phyloP scores from a whole-genome alignment of 2,888 invertebrate species.

The Acrobasis repandana region DNA sequence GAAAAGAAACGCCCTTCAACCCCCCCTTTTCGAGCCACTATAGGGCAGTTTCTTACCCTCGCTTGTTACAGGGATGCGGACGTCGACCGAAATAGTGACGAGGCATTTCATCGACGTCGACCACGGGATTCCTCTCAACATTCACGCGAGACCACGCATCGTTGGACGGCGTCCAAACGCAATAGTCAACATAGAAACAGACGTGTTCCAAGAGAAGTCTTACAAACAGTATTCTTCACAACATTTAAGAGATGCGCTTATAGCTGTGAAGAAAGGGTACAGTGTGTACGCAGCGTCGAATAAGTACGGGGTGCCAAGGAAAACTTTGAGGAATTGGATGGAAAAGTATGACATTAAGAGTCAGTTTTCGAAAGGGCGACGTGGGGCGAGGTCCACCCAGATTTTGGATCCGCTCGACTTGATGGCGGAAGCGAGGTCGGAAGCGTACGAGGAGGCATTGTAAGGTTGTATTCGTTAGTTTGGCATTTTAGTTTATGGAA shows the following conservation, averaged over 20 bases:
- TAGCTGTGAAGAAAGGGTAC: slow-evolving; percentile 78
- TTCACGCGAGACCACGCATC: slow-evolving; percentile 71
- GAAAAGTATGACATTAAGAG: slow-evolving; percentile 82
- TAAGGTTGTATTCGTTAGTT: slow-evolving; percentile 11
- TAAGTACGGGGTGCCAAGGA: slow-evolving; percentile 80
- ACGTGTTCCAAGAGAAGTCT: slow-evolving; percentile 77
- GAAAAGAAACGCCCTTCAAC: slow-evolving; percentile 73
- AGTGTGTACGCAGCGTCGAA: slow-evolving; percentile 83
- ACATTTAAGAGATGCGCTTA: slow-evolving; percentile 73
- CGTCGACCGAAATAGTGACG: slow-evolving; percentile 76
- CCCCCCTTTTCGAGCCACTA: slow-evolving; percentile 37
- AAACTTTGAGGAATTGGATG: slow-evolving; percentile 83
- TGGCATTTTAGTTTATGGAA: background rate
- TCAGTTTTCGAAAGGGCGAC: slow-evolving; percentile 76
- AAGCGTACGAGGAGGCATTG: slow-evolving; percentile 53
- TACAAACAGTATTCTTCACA: slow-evolving; percentile 81
- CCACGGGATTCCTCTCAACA: slow-evolving; percentile 70
- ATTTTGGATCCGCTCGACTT: slow-evolving; percentile 69
- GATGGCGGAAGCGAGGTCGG: slow-evolving; percentile 60
- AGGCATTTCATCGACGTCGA: slow-evolving; percentile 77
- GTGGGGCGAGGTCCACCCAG: slow-evolving; percentile 62
- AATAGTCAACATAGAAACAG: slow-evolving; percentile 74
- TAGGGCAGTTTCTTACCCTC: slow-evolving; percentile 72
- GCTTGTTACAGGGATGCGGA: slow-evolving; percentile 79
- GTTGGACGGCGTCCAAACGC: slow-evolving; percentile 72